Percentiles rank a stretch among this genome's conserved stretches.
These are phyloP conservation scores for Microplitis deprimator DNA, from an alignment of 2,888 invertebrate species.

Conservation along the genomic window DNA sequence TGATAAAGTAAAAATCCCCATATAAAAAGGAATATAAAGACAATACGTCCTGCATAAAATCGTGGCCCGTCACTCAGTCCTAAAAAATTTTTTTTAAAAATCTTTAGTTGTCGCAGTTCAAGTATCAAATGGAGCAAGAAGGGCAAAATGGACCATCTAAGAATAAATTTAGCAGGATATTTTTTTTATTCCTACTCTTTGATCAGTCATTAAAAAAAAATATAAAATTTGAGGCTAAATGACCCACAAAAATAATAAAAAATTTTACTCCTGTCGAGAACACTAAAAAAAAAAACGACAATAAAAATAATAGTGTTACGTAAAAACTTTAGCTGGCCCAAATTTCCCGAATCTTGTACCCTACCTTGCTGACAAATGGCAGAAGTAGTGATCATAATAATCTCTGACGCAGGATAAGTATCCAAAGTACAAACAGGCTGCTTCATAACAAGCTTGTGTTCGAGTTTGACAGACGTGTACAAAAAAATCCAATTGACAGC, in stretches of 20 bases:
- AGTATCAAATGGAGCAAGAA: too few relatives aligned
- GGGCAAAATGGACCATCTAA: too few relatives aligned
- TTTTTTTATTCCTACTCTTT: too few relatives aligned
- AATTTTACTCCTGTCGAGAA: too few relatives aligned
- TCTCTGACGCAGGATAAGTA: conserved; percentile 55
- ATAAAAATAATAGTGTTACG: too few relatives aligned
- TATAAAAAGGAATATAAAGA: conserved; percentile 61
- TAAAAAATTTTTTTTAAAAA: conserved; percentile 53
- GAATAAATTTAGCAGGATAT: too few relatives aligned
- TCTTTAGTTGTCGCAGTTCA: background rate
- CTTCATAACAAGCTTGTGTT: conserved; percentile 47
- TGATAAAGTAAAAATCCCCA: conserved; percentile 66
- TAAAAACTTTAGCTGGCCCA: too few relatives aligned
- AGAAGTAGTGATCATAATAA: conserved; percentile 69
- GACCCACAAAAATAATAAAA: too few relatives aligned
- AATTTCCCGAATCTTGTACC: too few relatives aligned
- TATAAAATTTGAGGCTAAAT: too few relatives aligned
- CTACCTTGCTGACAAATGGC: conserved; percentile 72
- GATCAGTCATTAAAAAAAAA: too few relatives aligned
- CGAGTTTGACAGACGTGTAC: conserved; percentile 52
- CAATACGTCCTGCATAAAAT: conserved; percentile 70
- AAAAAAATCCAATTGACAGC: conserved; percentile 55
- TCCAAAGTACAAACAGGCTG: conserved; percentile 44
- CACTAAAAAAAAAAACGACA: too few relatives aligned
- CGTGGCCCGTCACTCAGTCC: conserved; percentile 71